These are phyloP conservation scores for Epirrita christyi DNA, from an alignment of 2,888 invertebrate genomes.

Conservation along the genomic window DNA sequence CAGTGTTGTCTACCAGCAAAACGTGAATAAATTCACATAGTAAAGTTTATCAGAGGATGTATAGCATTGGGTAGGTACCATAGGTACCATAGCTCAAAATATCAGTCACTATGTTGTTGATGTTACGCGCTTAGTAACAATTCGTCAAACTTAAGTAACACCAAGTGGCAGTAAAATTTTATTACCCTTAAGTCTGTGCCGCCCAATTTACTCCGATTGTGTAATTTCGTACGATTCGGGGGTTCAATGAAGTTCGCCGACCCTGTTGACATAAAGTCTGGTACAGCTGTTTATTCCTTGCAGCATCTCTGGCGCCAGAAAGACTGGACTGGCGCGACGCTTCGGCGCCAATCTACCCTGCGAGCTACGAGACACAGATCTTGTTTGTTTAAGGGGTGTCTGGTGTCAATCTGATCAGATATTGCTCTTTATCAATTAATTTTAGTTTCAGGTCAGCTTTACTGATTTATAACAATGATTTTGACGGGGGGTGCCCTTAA, in stretches of 20 bases:
- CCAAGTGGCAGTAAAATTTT: slow-evolving; percentile 19
- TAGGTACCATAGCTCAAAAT: not conserved
- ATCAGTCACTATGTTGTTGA: not conserved
- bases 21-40: too few relatives aligned
- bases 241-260: slow-evolving; percentile 50
- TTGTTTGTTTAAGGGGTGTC: slow-evolving; percentile 27
- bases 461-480: not conserved
- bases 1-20: too few relatives aligned
- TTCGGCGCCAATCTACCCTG: slow-evolving; percentile 56
- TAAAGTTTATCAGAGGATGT: too few relatives aligned
- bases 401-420: slow-evolving; percentile 14
- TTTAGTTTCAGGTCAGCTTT: slow-evolving; percentile 6
- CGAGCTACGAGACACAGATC: slow-evolving; percentile 13
- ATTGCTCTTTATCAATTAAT: slow-evolving; percentile 3
- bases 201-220: slow-evolving; percentile 27
- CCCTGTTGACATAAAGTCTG: slow-evolving; percentile 46
- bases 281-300: slow-evolving; percentile 53
- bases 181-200: slow-evolving; percentile 21
- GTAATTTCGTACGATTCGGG: slow-evolving; percentile 36
- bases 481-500: too few relatives aligned
- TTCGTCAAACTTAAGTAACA: slow-evolving; percentile 12
- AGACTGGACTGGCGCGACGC: slow-evolving; percentile 65
- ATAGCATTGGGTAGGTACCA: not conserved
- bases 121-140: slow-evolving; percentile 11
- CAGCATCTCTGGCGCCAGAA: slow-evolving; percentile 62